Evolutionary conservation across 23 tunicate species (phyloP).

Genomic region (Trididemnum clinides): DNA sequence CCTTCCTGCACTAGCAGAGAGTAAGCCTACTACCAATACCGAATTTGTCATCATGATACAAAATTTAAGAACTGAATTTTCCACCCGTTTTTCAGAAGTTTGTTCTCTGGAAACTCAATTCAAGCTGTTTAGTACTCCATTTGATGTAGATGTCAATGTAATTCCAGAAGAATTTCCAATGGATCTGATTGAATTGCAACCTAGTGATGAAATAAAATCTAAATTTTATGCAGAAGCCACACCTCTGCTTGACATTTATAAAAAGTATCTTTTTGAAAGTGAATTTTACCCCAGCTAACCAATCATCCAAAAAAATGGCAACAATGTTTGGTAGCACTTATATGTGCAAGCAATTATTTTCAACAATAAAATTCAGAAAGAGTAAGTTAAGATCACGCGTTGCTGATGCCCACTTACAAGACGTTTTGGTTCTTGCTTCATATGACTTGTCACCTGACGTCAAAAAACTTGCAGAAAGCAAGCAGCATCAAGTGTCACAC

Average conservation of each 20-base stretch:
- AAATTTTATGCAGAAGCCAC: too few relatives aligned
- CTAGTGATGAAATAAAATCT: too few relatives aligned
- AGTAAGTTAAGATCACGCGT: too few relatives aligned
- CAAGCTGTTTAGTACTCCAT: slow-evolving; percentile 46
- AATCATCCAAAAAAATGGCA: slow-evolving; percentile 42
- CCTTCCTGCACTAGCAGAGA: slow-evolving; percentile 41
- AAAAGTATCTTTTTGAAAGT: slow-evolving; percentile 1
- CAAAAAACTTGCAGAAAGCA: slow-evolving; percentile 36
- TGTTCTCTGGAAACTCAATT: slow-evolving; percentile 51
- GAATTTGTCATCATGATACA: slow-evolving; percentile 24
- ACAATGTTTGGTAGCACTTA: slow-evolving; percentile 50
- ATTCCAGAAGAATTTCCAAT: slow-evolving; percentile 42
- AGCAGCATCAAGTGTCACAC: slow-evolving; percentile 44
- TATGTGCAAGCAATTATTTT: slow-evolving; percentile 11
- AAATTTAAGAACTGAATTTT: too few relatives aligned
- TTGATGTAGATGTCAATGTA: too few relatives aligned
- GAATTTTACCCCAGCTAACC: not conserved
- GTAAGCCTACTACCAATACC: slow-evolving; percentile 25
- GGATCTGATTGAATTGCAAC: slow-evolving; percentile 46
- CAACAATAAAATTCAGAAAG: slow-evolving; percentile 15
- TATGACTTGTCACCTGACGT: slow-evolving; percentile 41
- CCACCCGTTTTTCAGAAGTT: not conserved
- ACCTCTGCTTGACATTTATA: slow-evolving; percentile 13
- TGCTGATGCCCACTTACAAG: slow-evolving; percentile 21
- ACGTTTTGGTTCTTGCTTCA: slow-evolving; percentile 29